Base-by-base conservation (phyloP, 2,888 invertebrate genomes). In the Achlya flavicornis region DNA sequence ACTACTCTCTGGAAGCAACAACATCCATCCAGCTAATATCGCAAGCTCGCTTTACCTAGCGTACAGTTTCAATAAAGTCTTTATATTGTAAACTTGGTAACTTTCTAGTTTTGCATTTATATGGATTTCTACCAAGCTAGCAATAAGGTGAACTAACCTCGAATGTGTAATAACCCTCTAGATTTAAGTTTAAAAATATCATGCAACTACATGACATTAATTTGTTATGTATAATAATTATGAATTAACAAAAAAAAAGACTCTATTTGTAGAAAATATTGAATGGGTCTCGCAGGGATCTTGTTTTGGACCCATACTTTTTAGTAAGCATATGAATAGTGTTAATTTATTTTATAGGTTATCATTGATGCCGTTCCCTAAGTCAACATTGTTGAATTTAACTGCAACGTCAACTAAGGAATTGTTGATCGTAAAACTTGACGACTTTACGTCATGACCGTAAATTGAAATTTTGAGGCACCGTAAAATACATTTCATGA, bases 401-500 rank as follows among this genome's bases (percentile, higher is more conserved):
- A 78, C 71, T 66, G 63, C 73, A 75, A 59, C 69, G 64, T 64
- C 58, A 62, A 70, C 72, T 69, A 73, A 73, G 77, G 66, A 70
- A 77, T 75, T 66, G 73, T 58, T 57, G 74, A 63, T 76, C 78
- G 74, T 80, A 77, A 80, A 77, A 66, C 61, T 63, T 57, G 65
- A 74, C 65, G 72, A 63, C 63, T 59, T 38, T 46, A 64, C 67
- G 68, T 71, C 68, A 74, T 73, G 65, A 68, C 69, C 71, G 71
- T 70, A 79, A 77, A 79, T 79, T 79, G 78, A 78, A 79, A 79
- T 78, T 78, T 76, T 68, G 73, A 74, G 70, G 71, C 71, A 65
- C 72, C 66, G 67, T 57, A 68, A 75, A 74, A 76, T 73, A 73
- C 67, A 66, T 67, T 46, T 61, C 67, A 63, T 73, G 68, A 71